A percentile compares a stretch with the other conserved stretches of the same genome.
Evolutionary conservation across 2,113 vertebrate species (phyloP).

Genomic region (Zosterops japonicus): DNA sequence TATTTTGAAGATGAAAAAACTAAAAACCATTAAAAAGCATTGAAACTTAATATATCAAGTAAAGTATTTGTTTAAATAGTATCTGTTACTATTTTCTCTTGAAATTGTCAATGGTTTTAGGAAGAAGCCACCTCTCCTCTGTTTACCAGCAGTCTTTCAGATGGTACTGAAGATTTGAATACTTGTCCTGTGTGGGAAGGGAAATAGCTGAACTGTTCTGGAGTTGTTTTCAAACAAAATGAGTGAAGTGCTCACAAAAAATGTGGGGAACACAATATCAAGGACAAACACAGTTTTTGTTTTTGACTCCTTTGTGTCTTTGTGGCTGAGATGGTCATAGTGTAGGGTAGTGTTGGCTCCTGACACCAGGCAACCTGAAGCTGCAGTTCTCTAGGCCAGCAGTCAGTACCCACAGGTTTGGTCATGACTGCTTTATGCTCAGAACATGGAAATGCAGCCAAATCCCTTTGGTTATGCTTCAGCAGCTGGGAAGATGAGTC

Average conservation of each 20-base stretch:
- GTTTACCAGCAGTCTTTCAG: not conserved
- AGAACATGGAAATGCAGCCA: not conserved
- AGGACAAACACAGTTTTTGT: not conserved
- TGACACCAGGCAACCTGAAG: not conserved
- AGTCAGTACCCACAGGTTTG: not conserved
- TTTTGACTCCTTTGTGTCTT: not conserved
- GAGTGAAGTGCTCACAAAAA: not conserved
- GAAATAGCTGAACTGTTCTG: not conserved
- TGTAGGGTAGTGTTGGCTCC: not conserved
- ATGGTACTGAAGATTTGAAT: not conserved
- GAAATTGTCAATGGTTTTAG: not conserved
- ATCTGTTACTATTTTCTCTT: not conserved
- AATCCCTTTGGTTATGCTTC: not conserved
- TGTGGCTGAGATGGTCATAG: not conserved
- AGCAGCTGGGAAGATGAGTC: not conserved
- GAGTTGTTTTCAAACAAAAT: not conserved
- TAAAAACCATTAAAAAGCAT: not conserved
- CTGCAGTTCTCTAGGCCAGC: not conserved
- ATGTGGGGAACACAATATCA: not conserved
- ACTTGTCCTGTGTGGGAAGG: not conserved
- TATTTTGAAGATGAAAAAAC: not conserved
- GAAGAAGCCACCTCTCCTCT: not conserved
- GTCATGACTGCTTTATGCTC: not conserved
- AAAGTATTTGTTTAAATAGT: not conserved
- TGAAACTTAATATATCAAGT: not conserved